These are phyloP conservation scores for Dorcus hopei DNA, from an alignment of 2,888 invertebrate species.

Conservation along the genomic window DNA sequence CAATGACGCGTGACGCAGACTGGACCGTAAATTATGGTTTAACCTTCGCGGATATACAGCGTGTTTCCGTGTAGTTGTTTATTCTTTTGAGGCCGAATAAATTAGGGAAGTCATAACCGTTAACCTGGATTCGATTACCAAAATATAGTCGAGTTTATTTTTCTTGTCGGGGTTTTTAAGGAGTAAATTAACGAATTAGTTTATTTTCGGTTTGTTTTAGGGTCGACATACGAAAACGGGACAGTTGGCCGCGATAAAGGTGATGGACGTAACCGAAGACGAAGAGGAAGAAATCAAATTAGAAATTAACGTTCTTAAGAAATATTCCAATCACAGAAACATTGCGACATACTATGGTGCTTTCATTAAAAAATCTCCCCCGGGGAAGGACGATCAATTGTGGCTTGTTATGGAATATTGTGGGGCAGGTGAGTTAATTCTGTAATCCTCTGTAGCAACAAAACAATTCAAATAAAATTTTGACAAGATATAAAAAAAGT, in stretches of 20 bases:
- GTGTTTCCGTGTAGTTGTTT: too few relatives aligned
- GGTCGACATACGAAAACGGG: slow-evolving; percentile 99
- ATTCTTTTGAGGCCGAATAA: too few relatives aligned
- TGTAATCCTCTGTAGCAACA: neutral
- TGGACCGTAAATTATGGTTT: too few relatives aligned
- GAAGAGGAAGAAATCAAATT: slow-evolving; percentile 99
- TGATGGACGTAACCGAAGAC: slow-evolving; percentile 99
- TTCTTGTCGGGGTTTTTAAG: too few relatives aligned
- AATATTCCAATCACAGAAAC: slow-evolving; percentile 98
- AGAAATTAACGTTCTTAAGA: slow-evolving; percentile 99
- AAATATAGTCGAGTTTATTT: too few relatives aligned
- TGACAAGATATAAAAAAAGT: too few relatives aligned
- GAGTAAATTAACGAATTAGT: too few relatives aligned
- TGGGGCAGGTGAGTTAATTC: slow-evolving; percentile 71
- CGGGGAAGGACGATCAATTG: slow-evolving; percentile 98
- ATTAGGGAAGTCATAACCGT: too few relatives aligned
- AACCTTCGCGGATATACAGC: too few relatives aligned
- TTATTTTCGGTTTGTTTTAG: slow-evolving; percentile 52
- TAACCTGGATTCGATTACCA: too few relatives aligned
- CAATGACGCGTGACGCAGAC: too few relatives aligned
- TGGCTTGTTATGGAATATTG: slow-evolving; percentile 99
- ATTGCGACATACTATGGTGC: slow-evolving; percentile 99
- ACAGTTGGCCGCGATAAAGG: slow-evolving; percentile 99
- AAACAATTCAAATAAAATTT: neutral
- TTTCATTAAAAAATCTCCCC: slow-evolving; percentile 98